Evolutionary conservation across 2,797 vertebrate species (phyloP).

Genomic region (Gallinago solitaria): DNA sequence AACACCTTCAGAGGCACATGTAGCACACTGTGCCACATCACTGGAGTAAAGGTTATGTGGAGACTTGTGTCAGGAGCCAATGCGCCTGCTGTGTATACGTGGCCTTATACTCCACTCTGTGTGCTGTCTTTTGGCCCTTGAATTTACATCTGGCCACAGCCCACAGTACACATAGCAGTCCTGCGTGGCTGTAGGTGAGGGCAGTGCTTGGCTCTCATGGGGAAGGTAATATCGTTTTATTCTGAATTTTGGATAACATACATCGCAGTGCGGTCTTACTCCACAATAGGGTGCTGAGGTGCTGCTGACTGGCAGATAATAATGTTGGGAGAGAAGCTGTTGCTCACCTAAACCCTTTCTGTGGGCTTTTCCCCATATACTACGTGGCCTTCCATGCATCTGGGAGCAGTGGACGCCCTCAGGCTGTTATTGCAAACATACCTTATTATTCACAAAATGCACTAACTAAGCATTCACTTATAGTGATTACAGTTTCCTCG

Average conservation of each 20-base stretch:
- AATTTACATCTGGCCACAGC: not conserved
- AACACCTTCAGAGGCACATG: not conserved
- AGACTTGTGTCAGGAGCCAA: not conserved
- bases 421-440: slow-evolving; percentile 31
- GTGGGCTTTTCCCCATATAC: not conserved
- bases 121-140: not conserved
- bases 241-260: not conserved
- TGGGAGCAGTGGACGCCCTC: not conserved
- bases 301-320: not conserved
- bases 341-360: not conserved
- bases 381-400: not conserved
- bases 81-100: accelerated
- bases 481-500: slow-evolving; percentile 62
- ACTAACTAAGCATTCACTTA: slow-evolving; percentile 63
- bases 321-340: not conserved
- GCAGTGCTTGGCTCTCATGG: not conserved
- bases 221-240: not conserved
- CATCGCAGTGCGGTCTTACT: accelerated
- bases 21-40: not conserved
- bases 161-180: accelerated
- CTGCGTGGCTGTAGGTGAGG: not conserved
- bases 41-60: not conserved
- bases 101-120: not conserved
- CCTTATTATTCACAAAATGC: slow-evolving; percentile 51
- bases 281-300: not conserved